These are phyloP conservation scores for Cydia strobilella DNA, from an alignment of 1,140 invertebrate species.

Conservation along the genomic window DNA sequence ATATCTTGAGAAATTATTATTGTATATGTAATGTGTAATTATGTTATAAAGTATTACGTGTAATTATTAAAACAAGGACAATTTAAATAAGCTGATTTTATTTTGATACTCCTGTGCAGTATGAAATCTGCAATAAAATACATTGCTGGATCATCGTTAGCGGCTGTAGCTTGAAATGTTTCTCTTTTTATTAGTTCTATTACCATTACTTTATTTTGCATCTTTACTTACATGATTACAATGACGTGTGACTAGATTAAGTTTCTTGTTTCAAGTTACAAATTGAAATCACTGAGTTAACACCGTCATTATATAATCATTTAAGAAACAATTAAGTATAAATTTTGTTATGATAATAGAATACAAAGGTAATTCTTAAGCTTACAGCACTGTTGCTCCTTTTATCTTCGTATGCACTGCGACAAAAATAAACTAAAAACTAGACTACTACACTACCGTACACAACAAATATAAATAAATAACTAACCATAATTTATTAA, in stretches of 20 bases:
- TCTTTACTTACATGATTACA: neutral
- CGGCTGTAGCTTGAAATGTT: neutral
- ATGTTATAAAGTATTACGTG: slow-evolving; percentile 79
- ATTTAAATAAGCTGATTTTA: slow-evolving; percentile 60
- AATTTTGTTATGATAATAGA: neutral
- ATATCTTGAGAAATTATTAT: slow-evolving; percentile 78
- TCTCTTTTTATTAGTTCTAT: neutral
- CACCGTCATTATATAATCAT: too few species aligned
- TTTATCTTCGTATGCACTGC: neutral
- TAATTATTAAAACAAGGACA: slow-evolving; percentile 78
- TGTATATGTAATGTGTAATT: slow-evolving; percentile 79
- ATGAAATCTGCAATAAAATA: slow-evolving; percentile 16
- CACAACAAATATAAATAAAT: slow-evolving; percentile 14
- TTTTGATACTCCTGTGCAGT: slow-evolving; percentile 33
- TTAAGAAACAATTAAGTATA: too few species aligned
- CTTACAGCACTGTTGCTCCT: neutral
- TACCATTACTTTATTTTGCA: neutral
- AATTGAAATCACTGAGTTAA: too few species aligned
- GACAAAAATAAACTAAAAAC: neutral
- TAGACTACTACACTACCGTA: neutral
- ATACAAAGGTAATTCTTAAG: neutral
- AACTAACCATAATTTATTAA: slow-evolving; percentile 27
- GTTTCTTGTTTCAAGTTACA: too few species aligned
- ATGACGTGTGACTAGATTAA: too few species aligned
- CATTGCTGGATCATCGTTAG: neutral